Evolutionary conservation across 2,797 vertebrate species (phyloP).

Genomic region (Siniperca obscura): DNA sequence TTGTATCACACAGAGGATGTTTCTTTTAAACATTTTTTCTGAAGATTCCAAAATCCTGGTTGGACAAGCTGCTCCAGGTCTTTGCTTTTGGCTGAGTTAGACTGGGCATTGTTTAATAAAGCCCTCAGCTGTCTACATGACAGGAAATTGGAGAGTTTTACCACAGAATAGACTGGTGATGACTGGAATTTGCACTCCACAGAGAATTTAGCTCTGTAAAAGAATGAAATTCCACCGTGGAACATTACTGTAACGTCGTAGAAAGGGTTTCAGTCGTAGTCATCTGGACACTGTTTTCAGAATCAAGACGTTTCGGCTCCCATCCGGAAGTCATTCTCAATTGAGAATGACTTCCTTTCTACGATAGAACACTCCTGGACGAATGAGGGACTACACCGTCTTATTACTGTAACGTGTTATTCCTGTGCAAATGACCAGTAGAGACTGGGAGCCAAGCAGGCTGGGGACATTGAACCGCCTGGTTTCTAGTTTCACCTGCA

Average conservation of each 20-base stretch:
- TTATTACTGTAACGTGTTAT: neutral
- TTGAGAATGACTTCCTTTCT: too few relatives aligned
- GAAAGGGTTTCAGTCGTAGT: too few relatives aligned
- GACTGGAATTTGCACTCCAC: constrained; percentile 19
- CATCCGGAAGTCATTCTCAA: too few relatives aligned
- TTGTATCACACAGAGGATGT: too few relatives aligned
- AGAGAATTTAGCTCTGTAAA: neutral
- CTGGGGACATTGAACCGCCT: neutral
- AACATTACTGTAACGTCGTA: neutral
- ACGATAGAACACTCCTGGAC: too few relatives aligned
- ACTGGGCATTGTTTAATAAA: constrained; percentile 21
- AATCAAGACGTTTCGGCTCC: too few relatives aligned
- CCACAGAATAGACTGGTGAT: constrained; percentile 23
- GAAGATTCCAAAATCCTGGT: neutral
- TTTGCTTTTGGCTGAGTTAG: constrained; percentile 7
- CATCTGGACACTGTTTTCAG: too few relatives aligned
- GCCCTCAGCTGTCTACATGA: constrained; percentile 21
- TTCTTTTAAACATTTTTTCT: neutral
- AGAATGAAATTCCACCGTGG: constrained; percentile 10
- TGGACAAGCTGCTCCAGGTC: neutral
- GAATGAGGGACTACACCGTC: too few relatives aligned
- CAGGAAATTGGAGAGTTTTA: constrained; percentile 50
- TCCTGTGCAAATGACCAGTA: constrained; percentile 3
- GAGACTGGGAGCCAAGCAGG: neutral
- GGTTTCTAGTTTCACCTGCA: neutral